Evolutionary conservation across 2,888 invertebrate species (phyloP), one percentile per base, ranked within the genome.

Genomic region (Heliconius hortense): DNA sequence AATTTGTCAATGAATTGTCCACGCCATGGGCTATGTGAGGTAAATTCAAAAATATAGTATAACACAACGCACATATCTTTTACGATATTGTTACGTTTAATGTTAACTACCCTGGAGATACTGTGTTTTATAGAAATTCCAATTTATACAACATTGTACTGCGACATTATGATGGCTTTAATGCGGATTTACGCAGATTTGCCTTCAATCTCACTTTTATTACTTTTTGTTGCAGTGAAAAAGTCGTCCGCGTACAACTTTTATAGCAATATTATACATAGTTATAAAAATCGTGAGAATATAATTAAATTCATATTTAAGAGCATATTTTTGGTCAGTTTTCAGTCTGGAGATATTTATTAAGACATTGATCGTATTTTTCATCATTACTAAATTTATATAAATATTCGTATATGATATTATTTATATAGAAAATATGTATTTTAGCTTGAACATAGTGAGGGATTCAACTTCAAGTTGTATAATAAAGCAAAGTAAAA

Each of bases 131-230:
- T 35, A 56, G 69, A 35, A 76, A 76, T 79, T 77, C 69, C 78
- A 79, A 79, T 77, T 74, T 79, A 72, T 76, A 77, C 76, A 77
- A 77, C 78, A 78, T 71, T 74, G 77, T 77, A 77, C 74, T 63
- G 76, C 62, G 71, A 76, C 73, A 76, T 79, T 80, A 76, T 77
- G 78, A 77, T 74, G 72, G 79, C 66, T 74, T 68, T 80, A 79
- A 79, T 73, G 72, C 69, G 78, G 77, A 77, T 78, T 78, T 75
- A 70, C 77, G 77, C 67, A 75, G 75, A 76, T 70, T 60, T 63
- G 72, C 63, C 63, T 78, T 75, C 76, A 73, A 78, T 78, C 77
- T 78, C 74, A 56, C 68, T 71, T 77, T 78, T 78, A 78, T 78
- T 78, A 78, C 77, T 77, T 78, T 71, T 77, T 75, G 73, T 77